A percentile compares a stretch with the other conserved stretches of the same genome.
Conservation (phyloP, 2,888 invertebrate species). For the Euplexia lucipara region DNA sequence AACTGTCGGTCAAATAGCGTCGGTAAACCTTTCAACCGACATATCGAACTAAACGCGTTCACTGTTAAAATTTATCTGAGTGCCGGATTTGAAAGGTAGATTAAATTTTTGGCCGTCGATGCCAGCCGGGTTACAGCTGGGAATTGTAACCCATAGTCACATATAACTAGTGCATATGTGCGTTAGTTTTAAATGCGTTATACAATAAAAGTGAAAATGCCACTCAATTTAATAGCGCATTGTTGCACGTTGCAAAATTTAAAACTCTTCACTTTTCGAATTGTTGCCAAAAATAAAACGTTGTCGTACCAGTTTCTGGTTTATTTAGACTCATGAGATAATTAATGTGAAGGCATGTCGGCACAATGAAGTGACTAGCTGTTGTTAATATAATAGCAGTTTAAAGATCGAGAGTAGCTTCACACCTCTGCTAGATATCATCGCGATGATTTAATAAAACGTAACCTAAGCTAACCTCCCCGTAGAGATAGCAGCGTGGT, state of each 20-base stretch:
- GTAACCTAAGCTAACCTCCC: constrained; percentile 14
- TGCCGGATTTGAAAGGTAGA: constrained; percentile 54
- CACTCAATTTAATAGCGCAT: constrained; percentile 42
- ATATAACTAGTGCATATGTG: constrained; percentile 30
- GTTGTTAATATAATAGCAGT: background rate
- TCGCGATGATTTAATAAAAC: constrained; percentile 10
- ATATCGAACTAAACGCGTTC: constrained; percentile 57
- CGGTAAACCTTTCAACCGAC: constrained; percentile 63
- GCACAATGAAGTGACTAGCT: background rate
- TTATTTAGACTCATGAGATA: background rate
- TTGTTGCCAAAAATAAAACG: constrained; percentile 6
- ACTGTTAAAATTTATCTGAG: constrained; percentile 57
- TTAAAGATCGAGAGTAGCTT: background rate
- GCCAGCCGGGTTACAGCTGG: constrained; percentile 32
- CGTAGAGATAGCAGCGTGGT: constrained; percentile 40
- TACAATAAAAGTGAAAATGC: constrained; percentile 54
- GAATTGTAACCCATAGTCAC: constrained; percentile 47
- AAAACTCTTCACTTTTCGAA: constrained; percentile 1
- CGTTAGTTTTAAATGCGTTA: constrained; percentile 42
- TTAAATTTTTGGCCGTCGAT: constrained; percentile 54
- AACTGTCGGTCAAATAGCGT: constrained; percentile 63
- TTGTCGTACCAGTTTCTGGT: background rate
- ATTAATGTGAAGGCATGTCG: no score
- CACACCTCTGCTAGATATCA: constrained; percentile 13
- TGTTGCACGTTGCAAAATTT: constrained; percentile 17